Base-by-base conservation (phyloP, 2,888 invertebrate species). In the Coleophora deauratella region DNA sequence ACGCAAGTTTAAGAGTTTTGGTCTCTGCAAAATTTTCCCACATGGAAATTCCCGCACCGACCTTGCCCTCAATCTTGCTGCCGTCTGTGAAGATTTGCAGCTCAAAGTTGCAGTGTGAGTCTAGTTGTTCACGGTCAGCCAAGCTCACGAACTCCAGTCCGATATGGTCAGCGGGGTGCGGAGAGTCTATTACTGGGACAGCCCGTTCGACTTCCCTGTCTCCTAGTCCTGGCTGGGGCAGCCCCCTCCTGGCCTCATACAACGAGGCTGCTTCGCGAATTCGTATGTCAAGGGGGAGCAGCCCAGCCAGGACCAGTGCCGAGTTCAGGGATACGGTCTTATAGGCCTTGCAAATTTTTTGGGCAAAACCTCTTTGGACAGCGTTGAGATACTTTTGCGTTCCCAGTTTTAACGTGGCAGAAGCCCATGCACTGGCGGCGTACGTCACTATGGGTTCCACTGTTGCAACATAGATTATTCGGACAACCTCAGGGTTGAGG, bases 231-330 rank as follows among this genome's bases (percentile, higher is more conserved):
- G 8, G 30, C 33, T 13, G 12, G 8, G 37, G n/a, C 2, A 14
- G 2, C 3, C 37, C 30, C 10, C 10, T 37, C 30, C 14, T 28
- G 1, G 12, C 37, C 10, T 30, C 11, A 9, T 37, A 37, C 9
- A 37, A 9, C 1, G 30, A 3, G 9, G 37, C 37, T 8, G 30
- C 35, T 11, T 41, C 31, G 9, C 13, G 31, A 1, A 41, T 30
- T 8, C 44, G 27, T 1, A 49, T 37, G 40, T 45, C 45, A 1
- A 49, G 38, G 9, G 47, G 44, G 4, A 47, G 43, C n/a, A 51
- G 13, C 14, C 47, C 45, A 2, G 44, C 32, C 10, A 48, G 38
- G 7, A 40, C 8, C 30, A 46, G 33, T 1, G 42, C 42, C 1
- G 48, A 38, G 31, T 40, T 38, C 13, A 47, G 21, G 1, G 43